Base-by-base conservation (phyloP, 2,888 invertebrate species). In the Mythimna ferrago region DNA sequence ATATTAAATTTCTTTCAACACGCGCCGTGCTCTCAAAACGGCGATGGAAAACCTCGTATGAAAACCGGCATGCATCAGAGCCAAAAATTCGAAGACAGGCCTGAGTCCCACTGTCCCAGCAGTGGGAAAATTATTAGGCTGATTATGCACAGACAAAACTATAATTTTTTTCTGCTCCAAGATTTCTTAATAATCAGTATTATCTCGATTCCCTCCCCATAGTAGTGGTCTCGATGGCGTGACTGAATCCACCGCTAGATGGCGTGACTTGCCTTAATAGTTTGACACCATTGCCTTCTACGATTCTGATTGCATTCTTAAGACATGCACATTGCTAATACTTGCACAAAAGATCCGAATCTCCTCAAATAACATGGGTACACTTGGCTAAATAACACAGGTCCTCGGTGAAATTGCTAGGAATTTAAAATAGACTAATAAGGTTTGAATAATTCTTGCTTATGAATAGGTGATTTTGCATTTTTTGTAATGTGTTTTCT, bases 261-360 rank as follows among this genome's bases (percentile, higher is more conserved):
- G 92, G 91, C 93, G 92, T 92, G 93, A 89, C 88, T 81, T 14
- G 63, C 62, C 81, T 82, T 91, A 91, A 89, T 90, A 90, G 90
- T 89, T 92, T 92, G 92, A 93, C 93, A 93, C 91, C 86, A 80
- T 48, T 70, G 58, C 82, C 70, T 70, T 82, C 84, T 82, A 86
- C 88, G 87, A 89, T 88, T 87, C 70, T 87, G 89, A 93, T 91
- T 91, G 89, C 89, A 88, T 85, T 89, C 79, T 70, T 76, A 80
- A 87, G 88, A 71, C 81, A 79, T 78, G 80, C 74, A 71, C 75
- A 73, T 62, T 62, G 70, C 70, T 81, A 81, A 81, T 81, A 66
- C 69, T 78, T 48, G 35, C 78, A 57, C 38, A 69, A 56, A 41
- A 81, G 78, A 81, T 81, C 56, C 2, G 16, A 78, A 81, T 81